Percentiles rank a stretch among this genome's conserved stretches.
Conservation (phyloP, 53 echinoderm and acorn worm genomes). For the Echinarachnius parma region DNA sequence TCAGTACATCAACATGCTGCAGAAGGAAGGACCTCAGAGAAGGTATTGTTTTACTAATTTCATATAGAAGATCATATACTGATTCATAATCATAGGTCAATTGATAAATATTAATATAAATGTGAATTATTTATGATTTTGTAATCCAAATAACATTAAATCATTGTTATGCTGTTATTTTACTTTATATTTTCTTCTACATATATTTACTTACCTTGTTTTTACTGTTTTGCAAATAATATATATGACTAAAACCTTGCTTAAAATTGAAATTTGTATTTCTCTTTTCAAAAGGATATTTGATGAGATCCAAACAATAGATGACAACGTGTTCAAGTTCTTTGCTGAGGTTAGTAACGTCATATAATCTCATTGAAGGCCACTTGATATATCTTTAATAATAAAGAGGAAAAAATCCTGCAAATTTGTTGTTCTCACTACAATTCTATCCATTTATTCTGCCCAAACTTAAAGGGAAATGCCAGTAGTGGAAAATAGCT, state of each 20-base stretch:
- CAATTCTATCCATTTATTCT: no score
- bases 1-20: slow-evolving; percentile 97
- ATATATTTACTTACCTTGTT: not conserved
- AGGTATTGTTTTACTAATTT: slow-evolving; percentile 52
- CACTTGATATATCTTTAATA: no score
- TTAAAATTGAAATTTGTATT: not conserved
- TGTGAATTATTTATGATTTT: no score
- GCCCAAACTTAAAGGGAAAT: no score
- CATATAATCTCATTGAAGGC: not conserved
- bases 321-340: slow-evolving; percentile 86
- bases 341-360: slow-evolving; percentile 73
- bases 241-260: not conserved
- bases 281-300: slow-evolving; percentile 61
- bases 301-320: slow-evolving; percentile 87
- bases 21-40: slow-evolving; percentile 76
- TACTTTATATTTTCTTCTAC: no score
- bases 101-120: no score
- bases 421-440: no score
- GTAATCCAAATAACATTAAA: no score
- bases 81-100: no score
- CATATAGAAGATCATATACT: not conserved
- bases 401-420: no score
- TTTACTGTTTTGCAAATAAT: not conserved
- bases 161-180: no score
- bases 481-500: no score